Percentiles rank a stretch among this genome's conserved stretches.
These are phyloP conservation scores for Unio delphinus DNA, from an alignment of 2,888 invertebrate species.

Conservation along the genomic window DNA sequence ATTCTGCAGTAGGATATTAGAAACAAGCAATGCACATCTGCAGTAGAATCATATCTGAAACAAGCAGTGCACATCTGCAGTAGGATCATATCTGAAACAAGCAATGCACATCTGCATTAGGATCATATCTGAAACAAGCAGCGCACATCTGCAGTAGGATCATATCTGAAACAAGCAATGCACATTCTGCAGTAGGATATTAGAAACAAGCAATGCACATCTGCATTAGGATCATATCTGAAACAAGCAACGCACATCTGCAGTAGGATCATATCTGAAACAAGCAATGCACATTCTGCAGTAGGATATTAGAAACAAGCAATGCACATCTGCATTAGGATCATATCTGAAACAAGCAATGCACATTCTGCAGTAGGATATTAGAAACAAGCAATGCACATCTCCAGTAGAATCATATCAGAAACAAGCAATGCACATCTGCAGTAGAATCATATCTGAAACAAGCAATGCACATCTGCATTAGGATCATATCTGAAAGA, in stretches of 20 bases:
- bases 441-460: conserved; percentile 88
- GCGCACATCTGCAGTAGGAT: conserved; percentile 79
- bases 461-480: conserved; percentile 62
- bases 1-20: no score
- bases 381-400: conserved; percentile 71
- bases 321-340: conserved; percentile 77
- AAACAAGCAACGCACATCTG: conserved; percentile 76
- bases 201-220: conserved; percentile 70
- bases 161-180: conserved; percentile 79
- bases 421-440: conserved; percentile 75
- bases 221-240: conserved; percentile 88
- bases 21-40: no score
- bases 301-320: conserved; percentile 81
- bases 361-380: conserved; percentile 86
- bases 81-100: conserved; percentile 84
- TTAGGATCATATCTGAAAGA: conserved; percentile 86
- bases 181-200: conserved; percentile 85
- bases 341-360: conserved; percentile 81
- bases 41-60: no score
- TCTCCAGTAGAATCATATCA: conserved; percentile 88
- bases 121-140: conserved; percentile 78
- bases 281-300: conserved; percentile 62
- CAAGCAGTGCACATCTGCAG: conserved; percentile 71
- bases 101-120: conserved; percentile 81
- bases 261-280: conserved; percentile 87